Evolutionary conservation across 2,888 invertebrate genomes (phyloP).

Genomic region (Andrena camellia): DNA sequence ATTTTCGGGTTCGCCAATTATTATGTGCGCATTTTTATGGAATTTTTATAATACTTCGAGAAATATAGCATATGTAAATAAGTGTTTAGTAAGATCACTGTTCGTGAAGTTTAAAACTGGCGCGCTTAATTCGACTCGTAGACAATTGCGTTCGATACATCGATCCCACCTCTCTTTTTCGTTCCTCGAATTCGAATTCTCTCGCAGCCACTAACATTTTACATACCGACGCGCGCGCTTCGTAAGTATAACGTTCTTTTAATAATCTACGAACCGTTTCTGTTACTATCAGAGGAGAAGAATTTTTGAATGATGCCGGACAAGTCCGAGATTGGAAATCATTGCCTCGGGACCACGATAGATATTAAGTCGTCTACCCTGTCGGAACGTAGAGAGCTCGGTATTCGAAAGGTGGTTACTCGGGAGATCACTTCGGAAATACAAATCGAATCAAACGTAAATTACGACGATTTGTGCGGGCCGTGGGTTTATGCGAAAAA

Average conservation of each 20-base stretch:
- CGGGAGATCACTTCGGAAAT: conserved; percentile 50
- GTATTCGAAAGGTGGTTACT: conserved; percentile 5
- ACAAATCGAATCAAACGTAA: conserved; percentile 69
- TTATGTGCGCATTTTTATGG: neutral
- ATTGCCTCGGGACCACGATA: neutral
- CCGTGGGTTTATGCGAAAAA: conserved; percentile 71
- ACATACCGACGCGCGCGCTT: no score
- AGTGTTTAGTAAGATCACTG: neutral
- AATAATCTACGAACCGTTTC: neutral
- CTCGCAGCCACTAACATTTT: neutral
- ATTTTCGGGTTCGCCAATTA: neutral
- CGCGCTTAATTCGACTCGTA: neutral
- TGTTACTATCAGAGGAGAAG: conserved; percentile 3
- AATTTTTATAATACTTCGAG: neutral
- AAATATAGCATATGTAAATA: neutral
- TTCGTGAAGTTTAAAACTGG: neutral
- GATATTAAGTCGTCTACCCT: conserved; percentile 54
- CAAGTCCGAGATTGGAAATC: neutral
- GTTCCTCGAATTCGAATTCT: neutral
- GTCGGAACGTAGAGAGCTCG: conserved; percentile 48
- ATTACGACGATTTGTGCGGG: conserved; percentile 78
- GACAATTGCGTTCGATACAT: neutral
- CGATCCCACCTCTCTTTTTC: neutral
- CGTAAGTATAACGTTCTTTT: neutral
- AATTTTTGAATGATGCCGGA: conserved; percentile 21